phyloP scores from a whole-genome alignment of 1,140 invertebrate genomes.

The Drosophila arawakana region DNA sequence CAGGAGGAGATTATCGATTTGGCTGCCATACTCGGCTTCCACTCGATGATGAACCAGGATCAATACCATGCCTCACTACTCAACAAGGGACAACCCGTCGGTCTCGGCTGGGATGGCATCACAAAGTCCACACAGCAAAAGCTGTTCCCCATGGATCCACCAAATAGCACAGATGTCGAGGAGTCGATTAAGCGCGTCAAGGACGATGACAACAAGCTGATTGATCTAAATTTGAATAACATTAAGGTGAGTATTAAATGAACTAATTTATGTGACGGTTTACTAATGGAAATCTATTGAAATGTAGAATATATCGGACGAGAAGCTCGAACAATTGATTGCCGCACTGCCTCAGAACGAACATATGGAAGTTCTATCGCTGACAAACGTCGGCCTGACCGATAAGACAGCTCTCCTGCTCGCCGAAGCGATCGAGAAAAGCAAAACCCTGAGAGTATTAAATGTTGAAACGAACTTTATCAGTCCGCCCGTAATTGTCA shows the following conservation, averaged over 20 bases:
- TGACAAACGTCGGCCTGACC: slow-evolving; percentile 96
- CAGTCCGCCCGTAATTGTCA: slow-evolving; percentile 92
- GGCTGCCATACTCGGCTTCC: slow-evolving; percentile 99
- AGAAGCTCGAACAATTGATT: slow-evolving; percentile 96
- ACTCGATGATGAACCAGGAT: slow-evolving; percentile 99
- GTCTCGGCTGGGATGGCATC: slow-evolving; percentile 95
- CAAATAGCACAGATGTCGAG: slow-evolving; percentile 97
- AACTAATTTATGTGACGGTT: too few species aligned
- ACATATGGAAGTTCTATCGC: slow-evolving; percentile 94
- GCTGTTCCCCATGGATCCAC: slow-evolving; percentile 95
- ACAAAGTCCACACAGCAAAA: slow-evolving; percentile 97
- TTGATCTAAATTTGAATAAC: slow-evolving; percentile 98
- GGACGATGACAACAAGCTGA: slow-evolving; percentile 94
- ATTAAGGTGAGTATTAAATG: slow-evolving; percentile 90
- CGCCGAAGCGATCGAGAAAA: slow-evolving; percentile 93
- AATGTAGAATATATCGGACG: slow-evolving; percentile 96
- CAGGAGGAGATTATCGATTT: slow-evolving; percentile 99
- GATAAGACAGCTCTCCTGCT: slow-evolving; percentile 94
- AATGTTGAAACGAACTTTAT: slow-evolving; percentile 99
- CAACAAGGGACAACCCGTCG: slow-evolving; percentile 95
- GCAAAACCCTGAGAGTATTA: slow-evolving; percentile 94
- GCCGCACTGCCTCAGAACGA: slow-evolving; percentile 95
- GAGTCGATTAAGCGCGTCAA: slow-evolving; percentile 94
- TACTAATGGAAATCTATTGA: background rate
- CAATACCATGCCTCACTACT: slow-evolving; percentile 98